Base-by-base conservation (phyloP, 1,140 invertebrate species). In the Drosophila mauritiana region DNA sequence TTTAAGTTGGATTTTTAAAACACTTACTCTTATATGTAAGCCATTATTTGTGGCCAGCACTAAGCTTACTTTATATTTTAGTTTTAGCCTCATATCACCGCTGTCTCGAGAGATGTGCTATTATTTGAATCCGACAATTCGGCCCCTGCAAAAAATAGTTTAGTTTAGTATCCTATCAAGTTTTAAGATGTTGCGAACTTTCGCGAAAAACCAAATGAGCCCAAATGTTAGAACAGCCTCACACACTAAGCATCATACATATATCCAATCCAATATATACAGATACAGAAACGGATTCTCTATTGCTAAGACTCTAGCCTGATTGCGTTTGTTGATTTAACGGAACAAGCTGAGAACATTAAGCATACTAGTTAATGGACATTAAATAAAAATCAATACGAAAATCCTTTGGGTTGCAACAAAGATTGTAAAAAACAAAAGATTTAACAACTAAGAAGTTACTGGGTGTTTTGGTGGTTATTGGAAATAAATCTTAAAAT, bases 401-500 rank as follows among this genome's bases (percentile, higher is more conserved):
- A 52, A 40, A 36, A 53, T 36, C 45, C n/a, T 48, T 46, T 48
- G 56, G 55, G 62, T 17, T 65, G 42, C 42, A 25, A 11, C 56
- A 48, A 36, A 64, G 62, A 65, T 36, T 67, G 63, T 55, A 48
- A 54, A 69, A 64, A 64, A 27, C 27, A 31, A 20, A 39, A 45
- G 54, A 70, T 69, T 70, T 62, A 64, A 64, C 20, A 64, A 56
- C 42, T 69, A 70, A 70, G 36, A 70, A 69, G 64, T 70, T 70
- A 56, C 17, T 70, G 67, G 67, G 36, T 70, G 67, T 70, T 68
- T 68, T 70, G 67, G 67, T 70, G 67, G 64, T 70, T 70, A 70
- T 70, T 70, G 64, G 64, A 70, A 70, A 70, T 70, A 70, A 70
- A 70, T 70, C 67, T 70, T 70, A 36, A 69, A 56, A 55, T 55